Base-by-base conservation (phyloP, 2,113 vertebrate species). In the Oreotrochilus melanogaster region DNA sequence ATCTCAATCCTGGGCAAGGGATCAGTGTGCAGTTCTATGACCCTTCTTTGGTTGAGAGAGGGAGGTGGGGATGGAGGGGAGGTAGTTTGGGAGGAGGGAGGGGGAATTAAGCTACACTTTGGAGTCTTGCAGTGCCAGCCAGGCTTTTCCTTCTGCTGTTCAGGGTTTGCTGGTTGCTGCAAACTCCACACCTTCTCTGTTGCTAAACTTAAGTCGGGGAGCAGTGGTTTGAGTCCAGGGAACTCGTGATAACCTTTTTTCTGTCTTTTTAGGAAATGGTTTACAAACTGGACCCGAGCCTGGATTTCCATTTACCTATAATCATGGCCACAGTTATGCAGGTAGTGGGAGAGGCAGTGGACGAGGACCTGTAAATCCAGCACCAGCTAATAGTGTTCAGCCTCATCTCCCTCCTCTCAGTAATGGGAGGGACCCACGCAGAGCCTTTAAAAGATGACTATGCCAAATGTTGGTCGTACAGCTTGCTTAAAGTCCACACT, bases 341-440 rank as follows among this genome's bases (percentile, higher is more conserved):
- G 96, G 95, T 89, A 95, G 97, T 21, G 99, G 99, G 91, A 98
- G 99, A 97, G 98, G 98, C 91, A 99, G 96, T 81, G 99, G 98
- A 47, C 98, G 99, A 60, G 98, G 98, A 76, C 98, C 76, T 98
- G 97, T 94, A 97, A 98, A 28, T 91, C 97, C 73, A 97, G 91
- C 78, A 97, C 94, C 84, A 97, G 92, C 97, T 74, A 96, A 76
- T 67, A 95, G 96, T 2, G 88, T 97, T 78, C 99, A 99, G 87
- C 98, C 98, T 94, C 97, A 97, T 51, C 97, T 97, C 69, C 94
- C 96, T 96, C 98, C 98, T 79, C 98, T 99, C 95, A 99, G 98
- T 97, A 99, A 99, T 31, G 99, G 99, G 98, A 99, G 99, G 97
- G 99, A 99, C 92, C 99, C 99, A 81, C 98, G 99, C 89, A 99